Evolutionary conservation across 2,113 vertebrate species (phyloP), one percentile per base, ranked within the genome.

Genomic region (Macaca mulatta): DNA sequence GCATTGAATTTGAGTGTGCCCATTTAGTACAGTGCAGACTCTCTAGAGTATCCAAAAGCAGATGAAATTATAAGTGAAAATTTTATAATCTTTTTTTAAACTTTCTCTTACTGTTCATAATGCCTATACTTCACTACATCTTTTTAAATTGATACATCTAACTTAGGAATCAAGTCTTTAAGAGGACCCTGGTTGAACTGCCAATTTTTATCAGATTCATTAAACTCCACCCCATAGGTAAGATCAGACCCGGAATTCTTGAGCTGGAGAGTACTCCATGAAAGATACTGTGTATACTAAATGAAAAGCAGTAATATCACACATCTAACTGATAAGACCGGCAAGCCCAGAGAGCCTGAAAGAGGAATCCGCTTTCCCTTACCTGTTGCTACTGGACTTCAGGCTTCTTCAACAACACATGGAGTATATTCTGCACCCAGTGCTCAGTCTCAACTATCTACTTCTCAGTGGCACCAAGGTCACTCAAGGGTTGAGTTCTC

Each of bases 391-490:
- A 1, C 75, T 35, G 17, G 40, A n/a, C 20, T 50, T 30, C 7
- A n/a, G 18, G 35, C 6, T 17, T 83, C 57, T 30, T n/a, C 3
- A 64, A 1, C 8, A 78, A 22, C 27, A 50, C 7, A 7, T 0
- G 0, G 11, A n/a, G 11, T n/a, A 2, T 0, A 1, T 13, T 57
- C 27, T 35, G 18, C 23, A 30, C n/a, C 20, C 0, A 5, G 13
- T 17, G 52, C 35, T 74, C 50, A 25, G 59, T 69, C 18, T 64
- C 8, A 43, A 35, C 2, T 5, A 8, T 8, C 13, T 2, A 70
- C 32, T 78, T 77, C 50, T 27, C 38, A 38, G 22, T 7, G 40
- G 45, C 74, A 43, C 8, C 59, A 67, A 50, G 20, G 78, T 25
- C 78, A 32, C 43, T 17, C 52, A 17, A 32, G 70, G 57, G 14